Evolutionary conservation across 2,888 invertebrate genomes (phyloP).

Genomic region (Galeopsomyia nigrocyanea): DNA sequence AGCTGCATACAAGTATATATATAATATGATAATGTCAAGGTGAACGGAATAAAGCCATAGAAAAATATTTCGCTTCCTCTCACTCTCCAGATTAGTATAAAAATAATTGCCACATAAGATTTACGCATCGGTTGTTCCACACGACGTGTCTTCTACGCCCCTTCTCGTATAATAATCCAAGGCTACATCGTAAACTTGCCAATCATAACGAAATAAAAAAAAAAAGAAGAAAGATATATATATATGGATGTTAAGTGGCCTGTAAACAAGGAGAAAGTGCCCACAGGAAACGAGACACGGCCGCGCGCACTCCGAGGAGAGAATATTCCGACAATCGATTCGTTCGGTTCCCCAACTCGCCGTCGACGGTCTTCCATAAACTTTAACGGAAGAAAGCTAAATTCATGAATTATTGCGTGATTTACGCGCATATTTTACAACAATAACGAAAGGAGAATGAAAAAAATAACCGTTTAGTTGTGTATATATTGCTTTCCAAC

Average conservation of each 20-base stretch:
- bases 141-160: too few species aligned
- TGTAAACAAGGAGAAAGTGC: slow-evolving; percentile 32
- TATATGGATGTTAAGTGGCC: slow-evolving; percentile 18
- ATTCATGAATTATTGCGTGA: slow-evolving; percentile 10
- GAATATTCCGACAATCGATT: slow-evolving; percentile 1
- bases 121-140: slow-evolving; percentile 28
- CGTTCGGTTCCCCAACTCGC: too few species aligned
- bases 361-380: slow-evolving; percentile 1
- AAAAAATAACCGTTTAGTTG: not conserved
- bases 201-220: slow-evolving; percentile 16
- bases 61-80: too few species aligned
- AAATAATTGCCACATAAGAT: slow-evolving; percentile 40
- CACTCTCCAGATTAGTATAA: not conserved
- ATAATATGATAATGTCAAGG: slow-evolving; percentile 9
- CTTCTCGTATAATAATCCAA: not conserved
- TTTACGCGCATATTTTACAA: too few species aligned
- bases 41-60: not conserved
- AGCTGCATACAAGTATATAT: slow-evolving; percentile 1
- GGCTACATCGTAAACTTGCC: slow-evolving; percentile 41
- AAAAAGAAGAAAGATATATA: too few species aligned
- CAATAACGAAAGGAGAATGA: too few species aligned
- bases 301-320: not conserved
- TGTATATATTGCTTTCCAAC: not conserved
- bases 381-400: slow-evolving; percentile 18
- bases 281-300: too few species aligned